Evolutionary conservation across 2,888 invertebrate species (phyloP).

Genomic region (Oxycera nigricornis): DNA sequence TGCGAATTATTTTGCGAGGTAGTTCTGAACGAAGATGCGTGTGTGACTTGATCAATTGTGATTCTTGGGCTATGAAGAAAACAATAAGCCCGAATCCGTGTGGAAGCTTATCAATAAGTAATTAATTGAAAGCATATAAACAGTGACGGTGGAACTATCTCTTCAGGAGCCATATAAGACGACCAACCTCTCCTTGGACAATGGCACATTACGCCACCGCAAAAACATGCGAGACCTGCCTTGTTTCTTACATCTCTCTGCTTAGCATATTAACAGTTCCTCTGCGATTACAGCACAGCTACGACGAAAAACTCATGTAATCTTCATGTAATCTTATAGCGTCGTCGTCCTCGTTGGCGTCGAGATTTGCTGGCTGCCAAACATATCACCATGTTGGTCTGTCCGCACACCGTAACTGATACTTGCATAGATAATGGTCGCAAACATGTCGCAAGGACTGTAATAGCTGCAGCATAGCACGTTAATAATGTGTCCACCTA

Average conservation of each 20-base stretch:
- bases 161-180: no score
- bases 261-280: slow-evolving; percentile 14
- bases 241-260: neutral
- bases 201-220: slow-evolving; percentile 8
- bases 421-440: slow-evolving; percentile 32
- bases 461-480: slow-evolving; percentile 30
- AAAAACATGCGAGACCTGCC: slow-evolving; percentile 2
- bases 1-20: no score
- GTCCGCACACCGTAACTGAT: slow-evolving; percentile 39
- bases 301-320: slow-evolving; percentile 32
- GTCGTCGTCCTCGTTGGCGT: slow-evolving; percentile 15
- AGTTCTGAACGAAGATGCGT: no score
- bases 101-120: no score
- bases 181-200: no score
- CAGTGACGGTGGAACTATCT: no score
- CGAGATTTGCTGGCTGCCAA: slow-evolving; percentile 15
- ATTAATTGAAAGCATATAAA: no score
- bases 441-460: slow-evolving; percentile 32
- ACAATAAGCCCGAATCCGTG: no score
- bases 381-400: slow-evolving; percentile 36
- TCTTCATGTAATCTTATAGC: slow-evolving; percentile 36
- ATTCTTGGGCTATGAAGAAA: no score
- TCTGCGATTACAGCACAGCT: slow-evolving; percentile 22
- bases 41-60: no score
- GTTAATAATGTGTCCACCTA: slow-evolving; percentile 37